Conservation (phyloP, 2,888 invertebrate genomes). For the Microctonus aethiopoides region DNA sequence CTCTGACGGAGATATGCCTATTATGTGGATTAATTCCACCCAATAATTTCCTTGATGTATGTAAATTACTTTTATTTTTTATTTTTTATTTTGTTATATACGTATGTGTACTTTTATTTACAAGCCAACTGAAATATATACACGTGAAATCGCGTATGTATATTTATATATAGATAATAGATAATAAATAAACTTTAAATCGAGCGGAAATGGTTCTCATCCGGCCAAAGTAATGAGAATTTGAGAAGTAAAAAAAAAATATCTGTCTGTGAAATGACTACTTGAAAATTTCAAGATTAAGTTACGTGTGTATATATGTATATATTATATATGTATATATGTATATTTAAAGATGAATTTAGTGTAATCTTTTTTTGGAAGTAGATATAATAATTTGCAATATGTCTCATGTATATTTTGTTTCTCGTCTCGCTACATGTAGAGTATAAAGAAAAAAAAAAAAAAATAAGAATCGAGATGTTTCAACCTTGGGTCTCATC, state of each 20-base stretch:
- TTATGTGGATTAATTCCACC: constrained; percentile 3
- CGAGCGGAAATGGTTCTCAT: constrained; percentile 21
- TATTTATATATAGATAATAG: background rate
- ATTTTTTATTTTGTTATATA: background rate
- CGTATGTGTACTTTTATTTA: background rate
- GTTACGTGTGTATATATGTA: background rate
- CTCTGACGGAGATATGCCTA: background rate
- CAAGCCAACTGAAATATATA: background rate
- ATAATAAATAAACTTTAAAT: constrained; percentile 1
- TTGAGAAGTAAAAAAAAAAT: background rate
- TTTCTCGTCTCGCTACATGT: too few species aligned
- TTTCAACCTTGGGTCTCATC: constrained; percentile 5
- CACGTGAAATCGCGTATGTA: background rate
- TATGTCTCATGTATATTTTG: constrained; percentile 1
- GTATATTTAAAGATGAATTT: background rate
- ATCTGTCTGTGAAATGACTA: too few species aligned
- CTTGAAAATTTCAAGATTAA: too few species aligned
- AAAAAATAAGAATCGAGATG: background rate
- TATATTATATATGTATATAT: too few species aligned
- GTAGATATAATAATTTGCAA: constrained; percentile 5
- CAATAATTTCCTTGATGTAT: background rate
- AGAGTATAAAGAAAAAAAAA: background rate
- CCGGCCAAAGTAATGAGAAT: background rate
- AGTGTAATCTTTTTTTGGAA: background rate
- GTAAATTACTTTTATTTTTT: background rate